Evolutionary conservation across 1,140 invertebrate species (phyloP).

Genomic region (Habropoda laboriosa): DNA sequence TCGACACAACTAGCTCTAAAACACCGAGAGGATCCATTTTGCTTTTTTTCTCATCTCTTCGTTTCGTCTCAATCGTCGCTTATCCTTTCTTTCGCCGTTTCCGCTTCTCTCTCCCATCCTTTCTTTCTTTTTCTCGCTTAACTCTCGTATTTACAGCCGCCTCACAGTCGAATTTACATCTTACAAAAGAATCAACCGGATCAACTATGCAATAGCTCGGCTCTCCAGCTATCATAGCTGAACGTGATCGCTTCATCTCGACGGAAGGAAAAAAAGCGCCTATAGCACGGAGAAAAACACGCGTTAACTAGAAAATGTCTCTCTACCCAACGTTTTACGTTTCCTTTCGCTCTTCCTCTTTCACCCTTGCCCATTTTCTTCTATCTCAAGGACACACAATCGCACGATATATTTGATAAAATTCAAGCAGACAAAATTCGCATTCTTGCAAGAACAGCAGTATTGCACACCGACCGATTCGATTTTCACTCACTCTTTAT

Average conservation of each 20-base stretch:
- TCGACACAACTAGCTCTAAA: conserved; percentile 79
- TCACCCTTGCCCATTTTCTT: not conserved
- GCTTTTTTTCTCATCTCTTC: conserved; percentile 23
- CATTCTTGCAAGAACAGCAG: conserved; percentile 2
- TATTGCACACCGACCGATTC: not conserved
- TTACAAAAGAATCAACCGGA: conserved; percentile 62
- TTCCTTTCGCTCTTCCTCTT: not conserved
- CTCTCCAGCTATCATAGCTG: not conserved
- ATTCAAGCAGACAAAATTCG: conserved; percentile 2
- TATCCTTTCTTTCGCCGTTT: not conserved
- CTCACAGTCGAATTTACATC: conserved; percentile 67
- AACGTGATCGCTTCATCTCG: not conserved
- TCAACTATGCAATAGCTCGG: conserved; percentile 17
- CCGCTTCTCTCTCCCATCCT: too few relatives aligned
- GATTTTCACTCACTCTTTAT: too few relatives aligned
- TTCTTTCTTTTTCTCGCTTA: not conserved
- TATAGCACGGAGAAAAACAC: conserved; percentile 57
- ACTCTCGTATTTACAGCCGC: conserved; percentile 71
- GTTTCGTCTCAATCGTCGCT: too few relatives aligned
- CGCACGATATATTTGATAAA: not conserved
- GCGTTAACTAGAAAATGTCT: conserved; percentile 39
- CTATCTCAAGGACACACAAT: conserved; percentile 20
- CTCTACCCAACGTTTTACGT: conserved; percentile 25
- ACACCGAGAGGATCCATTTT: conserved; percentile 74
- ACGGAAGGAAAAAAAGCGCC: conserved; percentile 47